phyloP scores from a whole-genome alignment of 2,888 invertebrate species.

The Achlya flavicornis region DNA sequence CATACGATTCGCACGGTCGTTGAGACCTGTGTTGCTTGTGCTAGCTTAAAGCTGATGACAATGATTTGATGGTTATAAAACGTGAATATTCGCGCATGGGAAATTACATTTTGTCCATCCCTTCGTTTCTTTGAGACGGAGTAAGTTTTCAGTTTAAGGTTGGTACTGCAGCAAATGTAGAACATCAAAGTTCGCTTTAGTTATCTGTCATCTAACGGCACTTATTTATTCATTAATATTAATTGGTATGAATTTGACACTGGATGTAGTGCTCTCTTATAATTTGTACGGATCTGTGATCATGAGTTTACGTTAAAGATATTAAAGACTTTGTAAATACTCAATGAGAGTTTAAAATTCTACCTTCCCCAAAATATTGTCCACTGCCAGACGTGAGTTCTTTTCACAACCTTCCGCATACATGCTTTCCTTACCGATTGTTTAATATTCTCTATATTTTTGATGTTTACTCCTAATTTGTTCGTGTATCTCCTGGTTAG shows the following conservation, averaged over 20 bases:
- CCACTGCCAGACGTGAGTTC: conserved; percentile 27
- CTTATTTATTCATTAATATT: neutral
- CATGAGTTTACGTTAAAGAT: conserved; percentile 21
- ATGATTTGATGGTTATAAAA: neutral
- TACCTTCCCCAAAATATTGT: conserved; percentile 25
- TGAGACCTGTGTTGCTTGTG: conserved; percentile 21
- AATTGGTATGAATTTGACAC: neutral
- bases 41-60: conserved; percentile 26
- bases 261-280: conserved; percentile 16
- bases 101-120: neutral
- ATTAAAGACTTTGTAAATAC: conserved; percentile 36
- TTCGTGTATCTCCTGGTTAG: no score
- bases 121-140: neutral
- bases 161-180: neutral
- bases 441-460: neutral
- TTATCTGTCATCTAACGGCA: neutral
- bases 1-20: conserved; percentile 37
- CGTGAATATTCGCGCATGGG: neutral
- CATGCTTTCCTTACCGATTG: neutral
- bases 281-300: conserved; percentile 15
- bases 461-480: neutral
- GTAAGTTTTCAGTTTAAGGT: neutral
- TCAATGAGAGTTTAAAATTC: conserved; percentile 22
- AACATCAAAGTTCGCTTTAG: neutral
- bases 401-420: conserved; percentile 15